phyloP scores from a whole-genome alignment of 2,888 invertebrate genomes.

The Pollenia amentaria region DNA sequence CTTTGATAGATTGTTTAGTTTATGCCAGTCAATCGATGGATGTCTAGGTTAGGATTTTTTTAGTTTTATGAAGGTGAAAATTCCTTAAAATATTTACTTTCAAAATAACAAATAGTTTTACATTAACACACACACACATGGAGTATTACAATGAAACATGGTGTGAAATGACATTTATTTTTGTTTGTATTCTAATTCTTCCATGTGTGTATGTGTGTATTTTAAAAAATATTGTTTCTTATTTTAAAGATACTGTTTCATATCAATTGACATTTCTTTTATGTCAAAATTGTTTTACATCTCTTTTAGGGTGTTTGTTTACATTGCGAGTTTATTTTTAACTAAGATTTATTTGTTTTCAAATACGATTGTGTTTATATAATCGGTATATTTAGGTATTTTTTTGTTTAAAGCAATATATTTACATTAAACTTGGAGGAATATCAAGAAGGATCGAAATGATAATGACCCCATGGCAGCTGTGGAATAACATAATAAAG shows the following conservation, averaged over 20 bases:
- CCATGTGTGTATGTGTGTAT: not conserved
- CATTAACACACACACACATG: not conserved
- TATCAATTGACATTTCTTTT: slow-evolving; percentile 64
- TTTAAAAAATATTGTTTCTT: slow-evolving; percentile 32
- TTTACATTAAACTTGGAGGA: not conserved
- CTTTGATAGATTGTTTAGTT: slow-evolving; percentile 53
- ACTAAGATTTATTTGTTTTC: slow-evolving; percentile 34
- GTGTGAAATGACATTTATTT: slow-evolving; percentile 62
- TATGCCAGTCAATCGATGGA: slow-evolving; percentile 63
- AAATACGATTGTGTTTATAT: slow-evolving; percentile 1
- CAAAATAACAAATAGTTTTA: slow-evolving; percentile 20
- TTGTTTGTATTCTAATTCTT: slow-evolving; percentile 11
- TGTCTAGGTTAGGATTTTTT: slow-evolving; percentile 68
- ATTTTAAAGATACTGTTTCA: slow-evolving; percentile 56
- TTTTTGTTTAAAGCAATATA: not conserved
- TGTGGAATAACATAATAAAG: not conserved
- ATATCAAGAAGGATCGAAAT: not conserved
- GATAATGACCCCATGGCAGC: slow-evolving; percentile 10
- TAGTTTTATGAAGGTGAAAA: slow-evolving; percentile 54
- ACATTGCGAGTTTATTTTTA: slow-evolving; percentile 23
- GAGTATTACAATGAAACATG: slow-evolving; percentile 21
- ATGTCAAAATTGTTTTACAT: slow-evolving; percentile 44
- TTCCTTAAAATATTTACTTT: slow-evolving; percentile 52
- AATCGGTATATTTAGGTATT: not conserved
- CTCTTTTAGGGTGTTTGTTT: slow-evolving; percentile 58